These are phyloP conservation scores for Apaloderma vittatum DNA, from an alignment of 2,113 vertebrate species.

Conservation along the genomic window DNA sequence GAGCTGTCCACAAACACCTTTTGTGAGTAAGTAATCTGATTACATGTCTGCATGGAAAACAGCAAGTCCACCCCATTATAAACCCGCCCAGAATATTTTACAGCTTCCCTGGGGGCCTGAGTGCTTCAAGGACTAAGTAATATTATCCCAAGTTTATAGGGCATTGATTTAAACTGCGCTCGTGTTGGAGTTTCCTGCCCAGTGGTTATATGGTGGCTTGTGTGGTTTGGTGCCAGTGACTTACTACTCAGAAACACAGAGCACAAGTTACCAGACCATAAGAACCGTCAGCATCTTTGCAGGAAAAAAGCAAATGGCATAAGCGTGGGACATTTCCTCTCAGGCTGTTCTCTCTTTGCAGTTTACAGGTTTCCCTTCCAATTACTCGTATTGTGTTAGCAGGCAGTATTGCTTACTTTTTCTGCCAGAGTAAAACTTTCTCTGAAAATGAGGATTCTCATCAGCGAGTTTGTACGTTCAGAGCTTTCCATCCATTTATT, in stretches of 20 bases:
- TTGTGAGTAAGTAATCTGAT: slow-evolving; percentile 35
- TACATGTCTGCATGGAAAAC: slow-evolving; percentile 7
- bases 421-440: background rate
- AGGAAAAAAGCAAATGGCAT: background rate
- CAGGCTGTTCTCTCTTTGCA: background rate
- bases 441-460: background rate
- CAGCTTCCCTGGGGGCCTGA: background rate
- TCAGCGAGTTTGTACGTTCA: background rate
- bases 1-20: slow-evolving; percentile 10
- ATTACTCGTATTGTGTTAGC: background rate
- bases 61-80: background rate
- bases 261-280: background rate
- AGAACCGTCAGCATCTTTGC: background rate
- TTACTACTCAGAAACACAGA: background rate
- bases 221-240: background rate
- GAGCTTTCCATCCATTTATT: background rate
- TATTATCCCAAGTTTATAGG: background rate
- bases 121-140: slow-evolving; percentile 13
- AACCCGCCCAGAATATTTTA: background rate
- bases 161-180: slow-evolving; percentile 4
- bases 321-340: background rate
- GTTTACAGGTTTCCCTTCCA: background rate
- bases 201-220: background rate
- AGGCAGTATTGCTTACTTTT: background rate
- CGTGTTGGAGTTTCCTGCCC: background rate